These are phyloP conservation scores for Scomber scombrus DNA, from an alignment of 2,113 vertebrate species.

Conservation along the genomic window DNA sequence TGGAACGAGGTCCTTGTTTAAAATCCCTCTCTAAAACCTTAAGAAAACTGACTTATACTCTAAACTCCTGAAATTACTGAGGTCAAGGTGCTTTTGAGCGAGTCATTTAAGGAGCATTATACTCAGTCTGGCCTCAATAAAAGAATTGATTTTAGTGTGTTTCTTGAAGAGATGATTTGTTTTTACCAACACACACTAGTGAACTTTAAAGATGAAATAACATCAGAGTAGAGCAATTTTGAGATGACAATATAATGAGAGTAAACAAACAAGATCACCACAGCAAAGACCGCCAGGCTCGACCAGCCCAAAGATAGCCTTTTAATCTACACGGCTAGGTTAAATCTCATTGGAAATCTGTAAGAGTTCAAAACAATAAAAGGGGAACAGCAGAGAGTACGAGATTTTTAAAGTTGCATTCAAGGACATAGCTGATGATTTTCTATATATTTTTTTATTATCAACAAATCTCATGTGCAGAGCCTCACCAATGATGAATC, in stretches of 20 bases:
- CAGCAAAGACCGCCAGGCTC: no score
- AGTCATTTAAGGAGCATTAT: neutral
- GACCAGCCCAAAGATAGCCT: neutral
- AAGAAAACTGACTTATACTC: neutral
- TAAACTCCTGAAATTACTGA: neutral
- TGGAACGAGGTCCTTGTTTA: neutral
- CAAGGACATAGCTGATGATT: no score
- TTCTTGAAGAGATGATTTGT: slow-evolving; percentile 12
- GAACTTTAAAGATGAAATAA: neutral
- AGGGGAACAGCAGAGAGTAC: no score
- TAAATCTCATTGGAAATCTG: slow-evolving; percentile 1
- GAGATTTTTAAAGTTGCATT: no score
- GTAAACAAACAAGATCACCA: slow-evolving; percentile 16
- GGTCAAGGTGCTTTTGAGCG: slow-evolving; percentile 8
- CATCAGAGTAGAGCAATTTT: slow-evolving; percentile 24
- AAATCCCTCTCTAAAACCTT: neutral
- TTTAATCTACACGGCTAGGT: neutral
- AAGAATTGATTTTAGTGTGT: neutral
- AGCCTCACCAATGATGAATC: no score
- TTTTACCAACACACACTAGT: slow-evolving; percentile 18
- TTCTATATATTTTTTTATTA: no score
- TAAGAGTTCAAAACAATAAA: neutral
- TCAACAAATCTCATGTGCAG: no score
- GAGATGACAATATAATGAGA: slow-evolving; percentile 36
- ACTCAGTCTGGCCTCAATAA: neutral